phyloP scores from a whole-genome alignment of 2,113 vertebrate species.

The Tragelaphus strepsiceros region DNA sequence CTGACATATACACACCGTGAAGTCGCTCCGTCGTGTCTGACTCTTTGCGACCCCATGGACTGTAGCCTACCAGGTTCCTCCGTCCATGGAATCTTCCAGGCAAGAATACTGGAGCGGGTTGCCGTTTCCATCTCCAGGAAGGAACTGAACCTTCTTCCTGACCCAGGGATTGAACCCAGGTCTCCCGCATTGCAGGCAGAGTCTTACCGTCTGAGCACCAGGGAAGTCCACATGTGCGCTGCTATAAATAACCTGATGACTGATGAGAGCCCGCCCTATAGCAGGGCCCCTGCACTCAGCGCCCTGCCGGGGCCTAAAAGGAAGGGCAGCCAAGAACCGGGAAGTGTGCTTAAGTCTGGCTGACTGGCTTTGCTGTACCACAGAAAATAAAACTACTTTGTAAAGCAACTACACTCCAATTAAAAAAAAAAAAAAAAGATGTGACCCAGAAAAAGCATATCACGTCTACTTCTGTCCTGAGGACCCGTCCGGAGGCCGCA shows the following conservation, averaged over 20 bases:
- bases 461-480: neutral
- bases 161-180: neutral
- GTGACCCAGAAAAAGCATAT: neutral
- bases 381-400: neutral
- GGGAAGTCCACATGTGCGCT: neutral
- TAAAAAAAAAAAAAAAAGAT: neutral
- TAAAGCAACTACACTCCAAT: neutral
- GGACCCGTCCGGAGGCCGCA: neutral
- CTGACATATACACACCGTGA: too few relatives aligned
- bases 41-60: too few relatives aligned
- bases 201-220: neutral
- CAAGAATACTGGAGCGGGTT: too few relatives aligned
- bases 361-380: neutral
- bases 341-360: rapidly evolving
- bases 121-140: too few relatives aligned
- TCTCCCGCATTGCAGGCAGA: neutral
- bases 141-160: too few relatives aligned
- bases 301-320: rapidly evolving
- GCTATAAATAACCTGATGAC: neutral
- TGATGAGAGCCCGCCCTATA: neutral
- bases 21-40: too few relatives aligned
- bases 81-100: too few relatives aligned
- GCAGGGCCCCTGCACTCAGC: neutral
- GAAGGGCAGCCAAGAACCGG: neutral
- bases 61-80: too few relatives aligned